Evolutionary conservation across 2,888 invertebrate genomes (phyloP).

Genomic region (Platycnemis pennipes): DNA sequence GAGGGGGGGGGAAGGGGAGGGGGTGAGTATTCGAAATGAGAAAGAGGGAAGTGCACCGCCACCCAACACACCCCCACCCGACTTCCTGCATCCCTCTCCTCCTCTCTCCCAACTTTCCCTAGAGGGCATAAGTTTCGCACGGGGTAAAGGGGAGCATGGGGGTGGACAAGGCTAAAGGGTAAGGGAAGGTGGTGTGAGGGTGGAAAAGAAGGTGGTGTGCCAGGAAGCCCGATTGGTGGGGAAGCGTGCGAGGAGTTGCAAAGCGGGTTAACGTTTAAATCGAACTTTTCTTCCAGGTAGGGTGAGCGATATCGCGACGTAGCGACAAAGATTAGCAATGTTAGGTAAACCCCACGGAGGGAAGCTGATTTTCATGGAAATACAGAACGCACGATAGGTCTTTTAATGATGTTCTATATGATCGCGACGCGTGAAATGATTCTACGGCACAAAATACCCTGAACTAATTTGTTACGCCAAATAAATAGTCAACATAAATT

Average conservation of each 20-base stretch:
- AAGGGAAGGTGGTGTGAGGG: not conserved
- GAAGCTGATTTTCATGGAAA: no score
- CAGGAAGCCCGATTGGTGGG: not conserved
- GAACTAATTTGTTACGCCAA: no score
- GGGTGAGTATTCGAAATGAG: conserved; percentile 5
- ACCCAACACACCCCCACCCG: not conserved
- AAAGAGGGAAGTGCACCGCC: not conserved
- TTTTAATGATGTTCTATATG: no score
- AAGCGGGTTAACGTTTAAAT: conserved; percentile 30
- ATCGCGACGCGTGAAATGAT: no score
- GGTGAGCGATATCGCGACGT: no score
- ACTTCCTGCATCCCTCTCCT: not conserved
- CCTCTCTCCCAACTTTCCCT: not conserved
- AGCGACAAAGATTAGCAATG: no score
- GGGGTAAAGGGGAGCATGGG: not conserved
- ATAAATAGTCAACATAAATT: no score
- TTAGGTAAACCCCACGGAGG: no score
- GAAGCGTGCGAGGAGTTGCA: not conserved
- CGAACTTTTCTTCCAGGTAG: not conserved
- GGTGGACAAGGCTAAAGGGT: not conserved
- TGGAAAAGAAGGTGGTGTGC: not conserved
- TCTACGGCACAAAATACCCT: no score
- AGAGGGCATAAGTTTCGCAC: not conserved
- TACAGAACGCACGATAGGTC: no score
- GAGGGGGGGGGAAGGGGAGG: no score